Percentiles rank a stretch among this genome's conserved stretches.
Evolutionary conservation across 2,888 invertebrate species (phyloP).

Genomic region (Limnephilus lunatus): DNA sequence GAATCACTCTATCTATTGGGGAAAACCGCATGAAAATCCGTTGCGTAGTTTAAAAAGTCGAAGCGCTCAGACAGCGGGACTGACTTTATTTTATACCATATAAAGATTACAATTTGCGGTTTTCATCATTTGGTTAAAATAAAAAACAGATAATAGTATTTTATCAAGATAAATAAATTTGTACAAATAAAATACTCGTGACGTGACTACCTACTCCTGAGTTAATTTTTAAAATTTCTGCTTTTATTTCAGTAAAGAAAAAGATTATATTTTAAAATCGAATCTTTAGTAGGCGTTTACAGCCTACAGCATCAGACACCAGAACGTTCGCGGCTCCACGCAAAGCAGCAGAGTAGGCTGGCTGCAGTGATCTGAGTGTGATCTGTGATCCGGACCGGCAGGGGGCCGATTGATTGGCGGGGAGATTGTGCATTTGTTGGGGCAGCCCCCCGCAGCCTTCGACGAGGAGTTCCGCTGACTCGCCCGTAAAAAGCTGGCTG

Average conservation of each 20-base stretch:
- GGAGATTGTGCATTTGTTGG: conserved; percentile 65
- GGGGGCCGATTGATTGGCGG: conserved; percentile 65
- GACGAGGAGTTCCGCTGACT: conserved; percentile 33
- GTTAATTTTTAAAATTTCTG: too few relatives aligned
- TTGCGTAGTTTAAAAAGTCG: too few relatives aligned
- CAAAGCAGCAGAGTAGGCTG: conserved; percentile 21
- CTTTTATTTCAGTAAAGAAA: not conserved
- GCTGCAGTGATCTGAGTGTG: conserved; percentile 36
- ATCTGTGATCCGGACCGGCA: conserved; percentile 55
- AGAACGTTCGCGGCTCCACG: conserved; percentile 45
- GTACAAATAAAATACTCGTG: too few relatives aligned
- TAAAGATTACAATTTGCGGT: too few relatives aligned
- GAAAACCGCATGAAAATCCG: too few relatives aligned
- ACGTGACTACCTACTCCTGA: too few relatives aligned
- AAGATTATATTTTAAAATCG: not conserved
- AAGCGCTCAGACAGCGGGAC: too few relatives aligned
- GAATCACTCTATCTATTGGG: too few relatives aligned
- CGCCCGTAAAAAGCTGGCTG: conserved; percentile 31
- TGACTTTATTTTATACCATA: too few relatives aligned
- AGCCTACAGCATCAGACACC: not conserved
- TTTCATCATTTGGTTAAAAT: too few relatives aligned
- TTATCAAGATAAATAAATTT: too few relatives aligned
- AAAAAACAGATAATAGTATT: too few relatives aligned
- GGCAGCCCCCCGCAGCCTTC: conserved; percentile 60
- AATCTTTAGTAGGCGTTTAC: not conserved